Evolutionary conservation across 1,140 invertebrate species (phyloP).

Genomic region (Rhagoletis pomonella): DNA sequence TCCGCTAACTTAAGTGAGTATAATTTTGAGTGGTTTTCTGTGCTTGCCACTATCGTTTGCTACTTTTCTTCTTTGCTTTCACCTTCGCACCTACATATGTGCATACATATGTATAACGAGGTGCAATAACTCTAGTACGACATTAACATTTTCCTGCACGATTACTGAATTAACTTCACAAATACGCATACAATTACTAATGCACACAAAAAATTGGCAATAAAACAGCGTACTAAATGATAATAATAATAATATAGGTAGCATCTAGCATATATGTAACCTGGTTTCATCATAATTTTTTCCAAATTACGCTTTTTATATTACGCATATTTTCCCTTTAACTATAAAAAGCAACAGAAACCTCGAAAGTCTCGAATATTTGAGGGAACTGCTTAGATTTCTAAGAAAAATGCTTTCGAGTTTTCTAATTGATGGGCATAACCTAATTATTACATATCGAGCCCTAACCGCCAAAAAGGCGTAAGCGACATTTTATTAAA

Average conservation of each 20-base stretch:
- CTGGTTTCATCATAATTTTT: neutral
- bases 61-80: neutral
- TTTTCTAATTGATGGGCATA: too few species aligned
- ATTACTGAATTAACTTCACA: neutral
- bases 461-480: too few species aligned
- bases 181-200: neutral
- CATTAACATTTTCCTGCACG: neutral
- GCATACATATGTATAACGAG: neutral
- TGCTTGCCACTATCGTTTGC: neutral
- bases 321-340: too few species aligned
- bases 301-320: conserved; percentile 41
- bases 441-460: too few species aligned
- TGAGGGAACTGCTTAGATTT: too few species aligned
- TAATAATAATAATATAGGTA: neutral
- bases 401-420: too few species aligned
- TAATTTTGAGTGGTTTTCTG: conserved; percentile 32
- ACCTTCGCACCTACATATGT: neutral
- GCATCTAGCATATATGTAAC: too few species aligned
- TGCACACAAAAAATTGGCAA: conserved; percentile 8
- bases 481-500: too few species aligned
- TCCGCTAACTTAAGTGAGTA: conserved; percentile 33
- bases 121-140: neutral
- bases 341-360: too few species aligned
- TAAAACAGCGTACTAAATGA: neutral
- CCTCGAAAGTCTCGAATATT: too few species aligned